These are phyloP conservation scores for Scrobipalpa atriplicella DNA, from an alignment of 2,888 invertebrate genomes.

Conservation along the genomic window DNA sequence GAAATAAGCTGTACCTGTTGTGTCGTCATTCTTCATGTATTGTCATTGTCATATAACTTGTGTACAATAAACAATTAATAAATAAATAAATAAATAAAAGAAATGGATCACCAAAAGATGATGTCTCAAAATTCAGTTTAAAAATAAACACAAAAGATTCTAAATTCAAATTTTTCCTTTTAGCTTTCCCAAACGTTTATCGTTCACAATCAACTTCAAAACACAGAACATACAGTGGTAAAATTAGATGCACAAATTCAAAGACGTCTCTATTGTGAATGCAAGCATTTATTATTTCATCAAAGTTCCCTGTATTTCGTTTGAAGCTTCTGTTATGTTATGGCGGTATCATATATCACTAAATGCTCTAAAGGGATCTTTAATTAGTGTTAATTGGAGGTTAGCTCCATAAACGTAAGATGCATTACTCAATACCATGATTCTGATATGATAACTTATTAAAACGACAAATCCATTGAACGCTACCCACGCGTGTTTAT, in stretches of 20 bases:
- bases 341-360: constrained; percentile 9
- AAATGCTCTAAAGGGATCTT: constrained; percentile 23
- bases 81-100: no score
- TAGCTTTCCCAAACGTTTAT: not conserved
- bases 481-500: not conserved
- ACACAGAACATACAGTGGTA: not conserved
- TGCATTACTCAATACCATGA: constrained; percentile 7
- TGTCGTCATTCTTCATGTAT: no score
- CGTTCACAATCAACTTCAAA: not conserved
- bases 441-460: not conserved
- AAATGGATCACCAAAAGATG: no score
- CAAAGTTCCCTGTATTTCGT: not conserved
- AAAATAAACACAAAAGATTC: not conserved
- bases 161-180: not conserved
- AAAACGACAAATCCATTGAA: not conserved
- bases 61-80: no score
- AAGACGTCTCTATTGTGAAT: constrained; percentile 1
- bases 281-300: not conserved
- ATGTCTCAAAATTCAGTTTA: no score
- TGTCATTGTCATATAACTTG: no score
- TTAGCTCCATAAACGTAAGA: constrained; percentile 35
- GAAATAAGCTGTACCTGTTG: no score
- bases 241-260: constrained; percentile 2
- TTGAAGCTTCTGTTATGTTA: constrained; percentile 5
- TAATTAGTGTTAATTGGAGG: constrained; percentile 43